Evolutionary conservation across 1,140 invertebrate species (phyloP).

Genomic region (Drosophila watanabei): DNA sequence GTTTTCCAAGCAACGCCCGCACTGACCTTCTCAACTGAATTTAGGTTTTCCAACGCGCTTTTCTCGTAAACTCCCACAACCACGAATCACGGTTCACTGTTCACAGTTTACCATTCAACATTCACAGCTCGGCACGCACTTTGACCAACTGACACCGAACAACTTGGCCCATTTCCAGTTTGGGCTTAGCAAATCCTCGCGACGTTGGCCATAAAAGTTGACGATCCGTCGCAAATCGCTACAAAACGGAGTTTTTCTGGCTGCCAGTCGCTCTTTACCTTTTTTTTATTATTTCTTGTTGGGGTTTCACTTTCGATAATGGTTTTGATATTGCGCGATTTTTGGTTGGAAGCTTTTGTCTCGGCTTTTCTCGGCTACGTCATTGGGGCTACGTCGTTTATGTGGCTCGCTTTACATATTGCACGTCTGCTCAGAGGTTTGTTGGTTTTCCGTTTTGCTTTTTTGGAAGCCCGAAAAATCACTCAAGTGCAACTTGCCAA

Average conservation of each 20-base stretch:
- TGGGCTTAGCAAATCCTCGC: slow-evolving; percentile 55
- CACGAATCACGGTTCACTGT: slow-evolving; percentile 19
- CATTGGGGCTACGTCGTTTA: slow-evolving; percentile 70
- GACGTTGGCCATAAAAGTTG: slow-evolving; percentile 69
- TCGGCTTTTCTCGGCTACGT: slow-evolving; percentile 69
- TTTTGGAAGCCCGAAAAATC: slow-evolving; percentile 80
- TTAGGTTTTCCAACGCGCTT: slow-evolving; percentile 34
- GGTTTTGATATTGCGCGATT: slow-evolving; percentile 72
- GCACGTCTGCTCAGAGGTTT: slow-evolving; percentile 67
- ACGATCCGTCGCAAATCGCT: slow-evolving; percentile 64
- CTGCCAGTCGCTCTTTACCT: neutral
- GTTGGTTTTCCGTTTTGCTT: slow-evolving; percentile 70
- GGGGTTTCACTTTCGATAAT: slow-evolving; percentile 72
- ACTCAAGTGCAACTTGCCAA: slow-evolving; percentile 84
- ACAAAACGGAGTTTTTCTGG: slow-evolving; percentile 50
- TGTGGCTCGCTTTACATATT: slow-evolving; percentile 76
- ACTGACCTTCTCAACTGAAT: slow-evolving; percentile 61
- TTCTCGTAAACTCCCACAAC: slow-evolving; percentile 19
- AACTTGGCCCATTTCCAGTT: slow-evolving; percentile 67
- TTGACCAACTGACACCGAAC: slow-evolving; percentile 75
- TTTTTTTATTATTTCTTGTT: slow-evolving; percentile 14
- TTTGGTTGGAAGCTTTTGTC: slow-evolving; percentile 53
- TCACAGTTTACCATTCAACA: slow-evolving; percentile 17
- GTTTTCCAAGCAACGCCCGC: neutral
- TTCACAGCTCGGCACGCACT: slow-evolving; percentile 62